Evolutionary conservation across 1,140 invertebrate genomes (phyloP), one percentile per base, ranked within the genome.

Genomic region (Nebria ingens): DNA sequence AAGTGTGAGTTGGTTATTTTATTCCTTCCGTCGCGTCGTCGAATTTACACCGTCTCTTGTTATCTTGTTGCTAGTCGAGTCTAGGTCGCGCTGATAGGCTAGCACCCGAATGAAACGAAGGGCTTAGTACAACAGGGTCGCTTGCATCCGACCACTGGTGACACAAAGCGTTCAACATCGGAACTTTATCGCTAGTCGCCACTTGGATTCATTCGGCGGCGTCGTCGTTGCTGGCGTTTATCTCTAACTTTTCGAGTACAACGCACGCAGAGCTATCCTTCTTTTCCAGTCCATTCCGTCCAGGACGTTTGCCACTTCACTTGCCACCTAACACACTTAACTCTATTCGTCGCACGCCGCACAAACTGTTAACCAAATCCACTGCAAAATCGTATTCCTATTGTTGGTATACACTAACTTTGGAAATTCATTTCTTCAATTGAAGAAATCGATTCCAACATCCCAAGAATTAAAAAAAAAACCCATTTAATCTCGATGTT

Each of bases 291-390:
- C 40, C 40, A 45, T 45, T 45, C 40, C 15, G 15, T 17, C 6
- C 9, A 12, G 40, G 40, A 45, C 40, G 40, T 45, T 45, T 45
- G 17, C 40, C 40, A 45, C 40, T 45, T 45, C 40, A 45, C 40
- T 45, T 45, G 40, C 15, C 40, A 17, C 40, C 40, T 45, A 9
- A 12, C 9, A 17, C 40, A 45, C 40, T 29, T 29, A n/a, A n/a
- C n/a, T n/a, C 25, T 6, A 9, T n/a, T 34, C 25, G 25, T 34
- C n/a, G n/a, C n/a, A n/a, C n/a, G n/a, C n/a, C n/a, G n/a, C n/a
- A n/a, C n/a, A n/a, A n/a, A n/a, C n/a, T n/a, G n/a, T n/a, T n/a
- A n/a, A n/a, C n/a, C n/a, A n/a, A n/a, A n/a, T n/a, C n/a, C n/a
- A n/a, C n/a, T n/a, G n/a, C n/a, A n/a, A n/a, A n/a, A n/a, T n/a